phyloP scores from a whole-genome alignment of 2,888 invertebrate species.

The Siphonodentalium dalli region DNA sequence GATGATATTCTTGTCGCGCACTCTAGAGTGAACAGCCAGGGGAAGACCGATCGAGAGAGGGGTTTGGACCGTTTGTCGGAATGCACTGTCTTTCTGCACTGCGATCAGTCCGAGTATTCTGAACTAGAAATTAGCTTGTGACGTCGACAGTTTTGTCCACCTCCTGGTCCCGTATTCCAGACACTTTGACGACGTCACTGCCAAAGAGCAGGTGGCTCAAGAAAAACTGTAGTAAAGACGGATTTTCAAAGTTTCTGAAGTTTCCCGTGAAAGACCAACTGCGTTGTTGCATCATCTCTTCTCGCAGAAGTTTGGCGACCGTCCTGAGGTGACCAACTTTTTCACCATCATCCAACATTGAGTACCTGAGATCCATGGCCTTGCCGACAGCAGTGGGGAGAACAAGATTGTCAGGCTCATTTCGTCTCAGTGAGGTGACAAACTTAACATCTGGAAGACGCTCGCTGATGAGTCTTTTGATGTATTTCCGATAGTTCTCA shows the following conservation, averaged over 20 bases:
- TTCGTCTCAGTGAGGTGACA: not conserved
- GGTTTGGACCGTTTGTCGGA: slow-evolving; percentile 15
- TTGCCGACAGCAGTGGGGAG: not conserved
- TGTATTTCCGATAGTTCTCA: too few species aligned
- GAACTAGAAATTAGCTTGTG: slow-evolving; percentile 17
- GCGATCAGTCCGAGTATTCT: slow-evolving; percentile 13
- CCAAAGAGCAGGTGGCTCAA: slow-evolving; percentile 8
- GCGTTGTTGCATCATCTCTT: slow-evolving; percentile 1
- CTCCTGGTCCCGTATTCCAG: slow-evolving; percentile 8
- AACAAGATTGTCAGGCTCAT: not conserved
- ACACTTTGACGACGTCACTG: slow-evolving; percentile 6
- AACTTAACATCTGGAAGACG: slow-evolving; percentile 4
- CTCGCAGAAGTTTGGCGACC: not conserved
- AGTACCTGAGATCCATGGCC: not conserved
- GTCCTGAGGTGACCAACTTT: not conserved
- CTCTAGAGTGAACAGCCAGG: slow-evolving; percentile 1
- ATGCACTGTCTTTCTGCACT: slow-evolving; percentile 12
- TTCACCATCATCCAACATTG: not conserved
- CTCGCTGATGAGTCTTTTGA: not conserved
- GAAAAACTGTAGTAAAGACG: slow-evolving; percentile 6
- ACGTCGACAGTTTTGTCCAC: slow-evolving; percentile 20
- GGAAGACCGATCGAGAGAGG: slow-evolving; percentile 7
- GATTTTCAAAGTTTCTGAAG: slow-evolving; percentile 8
- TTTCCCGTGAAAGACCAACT: slow-evolving; percentile 3
- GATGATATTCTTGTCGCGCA: slow-evolving; percentile 4